These are phyloP conservation scores for Eilema depressum DNA, from an alignment of 2,888 invertebrate genomes.

Conservation along the genomic window DNA sequence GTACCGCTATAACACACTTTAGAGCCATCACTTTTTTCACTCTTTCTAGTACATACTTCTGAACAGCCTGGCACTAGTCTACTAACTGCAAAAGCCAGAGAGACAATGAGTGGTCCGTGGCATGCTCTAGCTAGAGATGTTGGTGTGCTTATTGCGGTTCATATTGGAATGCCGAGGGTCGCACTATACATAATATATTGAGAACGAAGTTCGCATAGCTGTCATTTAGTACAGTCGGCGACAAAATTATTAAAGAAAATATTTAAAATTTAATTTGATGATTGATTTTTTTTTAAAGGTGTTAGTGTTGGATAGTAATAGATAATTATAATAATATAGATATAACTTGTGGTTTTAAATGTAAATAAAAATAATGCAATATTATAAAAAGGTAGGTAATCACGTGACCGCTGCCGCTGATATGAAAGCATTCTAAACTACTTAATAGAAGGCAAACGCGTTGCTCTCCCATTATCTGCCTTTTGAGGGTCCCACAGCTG, in stretches of 20 bases:
- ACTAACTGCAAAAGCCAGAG: slow-evolving; percentile 28
- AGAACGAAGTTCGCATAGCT: slow-evolving; percentile 7
- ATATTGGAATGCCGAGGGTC: slow-evolving; percentile 44
- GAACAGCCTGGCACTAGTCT: slow-evolving; percentile 29
- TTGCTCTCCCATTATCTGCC: too few relatives aligned
- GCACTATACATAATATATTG: slow-evolving; percentile 22
- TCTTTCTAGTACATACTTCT: slow-evolving; percentile 1
- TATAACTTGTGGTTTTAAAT: background rate
- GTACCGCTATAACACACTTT: slow-evolving; percentile 58
- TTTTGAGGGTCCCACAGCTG: too few relatives aligned
- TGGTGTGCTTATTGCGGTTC: slow-evolving; percentile 42
- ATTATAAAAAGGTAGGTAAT: too few relatives aligned
- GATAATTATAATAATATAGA: too few relatives aligned
- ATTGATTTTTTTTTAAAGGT: background rate
- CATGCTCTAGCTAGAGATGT: slow-evolving; percentile 36
- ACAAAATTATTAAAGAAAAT: slow-evolving; percentile 16
- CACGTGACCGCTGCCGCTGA: too few relatives aligned
- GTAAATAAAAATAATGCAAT: background rate
- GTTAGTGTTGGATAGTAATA: background rate
- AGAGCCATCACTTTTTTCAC: slow-evolving; percentile 55
- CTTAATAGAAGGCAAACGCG: too few relatives aligned
- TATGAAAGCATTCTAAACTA: too few relatives aligned
- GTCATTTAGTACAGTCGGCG: slow-evolving; percentile 21
- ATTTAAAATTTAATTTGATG: background rate
- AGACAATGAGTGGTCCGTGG: slow-evolving; percentile 52